Conservation (phyloP, 2,888 invertebrate species). For the Hirtodrosophila cameraria region DNA sequence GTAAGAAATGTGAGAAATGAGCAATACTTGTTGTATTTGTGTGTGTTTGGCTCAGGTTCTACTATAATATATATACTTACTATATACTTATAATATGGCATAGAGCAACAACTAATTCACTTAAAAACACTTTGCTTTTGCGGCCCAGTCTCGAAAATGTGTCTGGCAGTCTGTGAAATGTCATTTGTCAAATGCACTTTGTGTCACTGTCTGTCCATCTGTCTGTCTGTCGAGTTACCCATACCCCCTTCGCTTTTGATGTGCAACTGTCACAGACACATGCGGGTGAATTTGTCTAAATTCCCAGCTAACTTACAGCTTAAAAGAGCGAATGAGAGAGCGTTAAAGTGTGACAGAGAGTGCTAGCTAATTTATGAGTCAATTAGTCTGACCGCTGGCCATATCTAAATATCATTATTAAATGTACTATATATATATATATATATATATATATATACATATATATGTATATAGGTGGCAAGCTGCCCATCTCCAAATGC, state of each 20-base stretch:
- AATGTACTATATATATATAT: too few species aligned
- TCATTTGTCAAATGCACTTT: conserved; percentile 83
- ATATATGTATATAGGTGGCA: conserved; percentile 2
- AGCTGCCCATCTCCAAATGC: neutral
- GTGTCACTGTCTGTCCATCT: conserved; percentile 55
- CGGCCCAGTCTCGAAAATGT: conserved; percentile 58
- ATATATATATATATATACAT: neutral
- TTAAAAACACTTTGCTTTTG: conserved; percentile 75
- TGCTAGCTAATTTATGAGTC: conserved; percentile 68
- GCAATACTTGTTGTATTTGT: conserved; percentile 50
- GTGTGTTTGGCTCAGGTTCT: conserved; percentile 2
- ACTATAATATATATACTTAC: conserved; percentile 12
- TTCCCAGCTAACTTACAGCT: conserved; percentile 32
- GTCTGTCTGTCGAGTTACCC: conserved; percentile 30
- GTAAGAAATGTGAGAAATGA: too few species aligned
- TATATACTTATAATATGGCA: conserved; percentile 13
- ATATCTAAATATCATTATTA: conserved; percentile 37
- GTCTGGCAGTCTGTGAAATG: conserved; percentile 81
- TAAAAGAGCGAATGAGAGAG: neutral
- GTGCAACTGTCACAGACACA: conserved; percentile 73
- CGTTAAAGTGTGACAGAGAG: neutral
- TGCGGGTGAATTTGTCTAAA: conserved; percentile 72
- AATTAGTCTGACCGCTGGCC: conserved; percentile 64
- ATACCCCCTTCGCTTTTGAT: conserved; percentile 51
- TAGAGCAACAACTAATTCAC: conserved; percentile 71